Percentiles rank a stretch among this genome's conserved stretches.
phyloP scores from a whole-genome alignment of 2,113 vertebrate species.

The Panurus biarmicus region DNA sequence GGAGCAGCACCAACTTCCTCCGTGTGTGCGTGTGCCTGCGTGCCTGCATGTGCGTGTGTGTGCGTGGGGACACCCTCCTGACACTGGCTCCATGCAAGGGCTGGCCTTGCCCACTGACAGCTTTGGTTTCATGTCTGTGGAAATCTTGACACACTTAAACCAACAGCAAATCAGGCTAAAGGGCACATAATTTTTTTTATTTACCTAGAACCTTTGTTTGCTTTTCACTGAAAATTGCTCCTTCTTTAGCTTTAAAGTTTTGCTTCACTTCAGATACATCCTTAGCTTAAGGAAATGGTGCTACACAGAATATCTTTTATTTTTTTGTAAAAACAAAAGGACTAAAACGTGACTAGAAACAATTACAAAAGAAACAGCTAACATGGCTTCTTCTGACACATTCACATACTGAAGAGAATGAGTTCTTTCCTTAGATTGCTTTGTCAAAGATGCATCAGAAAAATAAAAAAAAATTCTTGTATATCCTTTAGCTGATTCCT shows the following conservation, averaged over 20 bases:
- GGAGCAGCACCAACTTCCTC: conserved; percentile 70
- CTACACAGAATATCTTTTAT: neutral
- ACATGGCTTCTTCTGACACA: conserved; percentile 32
- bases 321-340: neutral
- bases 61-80: conserved; percentile 61
- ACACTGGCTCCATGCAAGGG: conserved; percentile 62
- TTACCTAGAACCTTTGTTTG: neutral
- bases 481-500: conserved; percentile 49
- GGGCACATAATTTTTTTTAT: neutral
- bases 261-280: neutral
- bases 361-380: neutral
- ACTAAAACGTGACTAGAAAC: neutral
- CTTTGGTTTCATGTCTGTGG: neutral
- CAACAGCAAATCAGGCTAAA: conserved; percentile 25
- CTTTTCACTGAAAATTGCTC: neutral
- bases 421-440: conserved; percentile 47
- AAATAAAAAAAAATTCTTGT: conserved; percentile 66
- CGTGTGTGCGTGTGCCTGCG: conserved; percentile 30
- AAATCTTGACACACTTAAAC: conserved; percentile 30
- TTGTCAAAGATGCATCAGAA: conserved; percentile 23
- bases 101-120: neutral
- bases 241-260: neutral
- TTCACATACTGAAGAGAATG: neutral
- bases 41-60: neutral
- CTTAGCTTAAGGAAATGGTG: neutral